Evolutionary conservation across 2,113 vertebrate genomes (phyloP).

Genomic region (Hypocryptadius cinnamomeus): DNA sequence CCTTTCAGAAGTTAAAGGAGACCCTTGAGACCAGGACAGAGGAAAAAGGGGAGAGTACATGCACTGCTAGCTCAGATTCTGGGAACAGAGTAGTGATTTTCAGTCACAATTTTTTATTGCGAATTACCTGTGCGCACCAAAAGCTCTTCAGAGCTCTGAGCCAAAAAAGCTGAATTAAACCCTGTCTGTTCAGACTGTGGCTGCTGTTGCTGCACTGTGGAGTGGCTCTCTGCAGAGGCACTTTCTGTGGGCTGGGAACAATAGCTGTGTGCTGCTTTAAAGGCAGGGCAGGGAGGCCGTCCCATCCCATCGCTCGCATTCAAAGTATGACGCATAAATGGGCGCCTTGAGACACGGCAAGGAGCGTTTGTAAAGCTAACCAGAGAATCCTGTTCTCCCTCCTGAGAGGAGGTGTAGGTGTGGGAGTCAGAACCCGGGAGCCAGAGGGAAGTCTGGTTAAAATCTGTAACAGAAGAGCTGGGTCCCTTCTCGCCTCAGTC

Average conservation of each 20-base stretch:
- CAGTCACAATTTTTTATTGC: neutral
- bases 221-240: neutral
- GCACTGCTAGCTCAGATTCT: neutral
- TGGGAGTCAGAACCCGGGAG: slow-evolving; percentile 28
- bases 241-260: neutral
- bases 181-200: neutral
- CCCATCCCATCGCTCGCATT: neutral
- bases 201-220: neutral
- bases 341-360: slow-evolving; percentile 40
- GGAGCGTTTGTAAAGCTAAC: slow-evolving; percentile 22
- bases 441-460: slow-evolving; percentile 46
- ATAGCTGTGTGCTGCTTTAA: neutral
- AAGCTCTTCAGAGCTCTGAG: neutral
- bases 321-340: slow-evolving; percentile 30
- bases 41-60: neutral
- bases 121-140: neutral
- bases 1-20: neutral
- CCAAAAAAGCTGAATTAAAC: neutral
- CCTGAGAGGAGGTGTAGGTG: slow-evolving; percentile 51
- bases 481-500: slow-evolving; percentile 31
- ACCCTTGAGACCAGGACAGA: slow-evolving; percentile 1
- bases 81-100: neutral
- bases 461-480: slow-evolving; percentile 14
- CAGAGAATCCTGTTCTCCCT: slow-evolving; percentile 62
- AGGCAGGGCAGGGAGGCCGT: neutral